Conservation (phyloP, 1,140 invertebrate species). For the Zaprionus lachaisei region DNA sequence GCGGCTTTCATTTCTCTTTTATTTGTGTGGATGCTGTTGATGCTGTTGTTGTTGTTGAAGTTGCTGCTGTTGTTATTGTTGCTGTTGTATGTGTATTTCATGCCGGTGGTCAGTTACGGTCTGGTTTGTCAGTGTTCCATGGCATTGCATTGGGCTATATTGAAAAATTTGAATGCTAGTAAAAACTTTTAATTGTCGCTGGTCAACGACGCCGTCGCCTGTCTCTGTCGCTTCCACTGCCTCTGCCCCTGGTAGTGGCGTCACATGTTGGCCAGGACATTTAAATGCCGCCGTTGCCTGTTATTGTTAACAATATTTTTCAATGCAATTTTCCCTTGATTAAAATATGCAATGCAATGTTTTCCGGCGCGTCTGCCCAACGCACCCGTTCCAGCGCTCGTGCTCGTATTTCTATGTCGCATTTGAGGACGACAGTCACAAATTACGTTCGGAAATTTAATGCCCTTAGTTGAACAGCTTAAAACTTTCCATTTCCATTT, state of each 20-base stretch:
- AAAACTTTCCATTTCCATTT: constrained; percentile 20
- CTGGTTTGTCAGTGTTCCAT: constrained; percentile 51
- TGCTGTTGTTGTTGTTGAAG: constrained; percentile 38
- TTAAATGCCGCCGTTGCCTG: constrained; percentile 68
- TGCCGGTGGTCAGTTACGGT: constrained; percentile 68
- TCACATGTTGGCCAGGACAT: constrained; percentile 62
- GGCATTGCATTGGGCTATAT: constrained; percentile 69
- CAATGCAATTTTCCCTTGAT: constrained; percentile 81
- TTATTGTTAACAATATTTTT: constrained; percentile 82
- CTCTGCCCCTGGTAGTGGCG: constrained; percentile 1
- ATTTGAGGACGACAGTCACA: constrained; percentile 14
- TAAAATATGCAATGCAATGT: constrained; percentile 81
- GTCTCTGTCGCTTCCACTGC: background rate
- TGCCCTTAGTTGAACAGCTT: constrained; percentile 27
- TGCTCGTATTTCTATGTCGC: constrained; percentile 23
- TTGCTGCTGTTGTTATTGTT: constrained; percentile 23
- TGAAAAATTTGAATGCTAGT: constrained; percentile 82
- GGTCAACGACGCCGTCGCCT: constrained; percentile 34
- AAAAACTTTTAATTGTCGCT: constrained; percentile 80
- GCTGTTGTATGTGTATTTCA: constrained; percentile 38
- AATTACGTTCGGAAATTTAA: constrained; percentile 43
- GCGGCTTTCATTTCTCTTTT: constrained; percentile 65
- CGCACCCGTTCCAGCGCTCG: background rate
- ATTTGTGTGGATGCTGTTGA: constrained; percentile 48
- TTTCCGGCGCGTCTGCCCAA: constrained; percentile 47